Percentiles rank a stretch among this genome's conserved stretches.
These are phyloP conservation scores for Sciaenops ocellatus DNA, from an alignment of 2,797 vertebrate species.

Conservation along the genomic window DNA sequence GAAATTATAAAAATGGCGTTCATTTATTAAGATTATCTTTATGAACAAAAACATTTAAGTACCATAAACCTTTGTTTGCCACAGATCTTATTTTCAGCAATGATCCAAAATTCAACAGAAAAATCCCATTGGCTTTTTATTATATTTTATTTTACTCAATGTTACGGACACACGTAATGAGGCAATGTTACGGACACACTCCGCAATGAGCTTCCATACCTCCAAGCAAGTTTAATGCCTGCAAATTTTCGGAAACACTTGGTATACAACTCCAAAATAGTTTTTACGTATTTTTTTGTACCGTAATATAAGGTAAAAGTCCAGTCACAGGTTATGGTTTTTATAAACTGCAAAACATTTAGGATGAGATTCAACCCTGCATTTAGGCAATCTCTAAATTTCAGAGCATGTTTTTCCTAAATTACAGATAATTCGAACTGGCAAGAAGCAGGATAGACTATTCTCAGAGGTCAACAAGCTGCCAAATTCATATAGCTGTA, in stretches of 20 bases:
- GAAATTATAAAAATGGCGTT: no score
- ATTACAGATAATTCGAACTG: not conserved
- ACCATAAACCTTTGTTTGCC: no score
- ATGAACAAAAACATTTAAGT: no score
- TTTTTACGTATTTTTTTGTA: not conserved
- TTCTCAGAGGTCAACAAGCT: conserved; percentile 14
- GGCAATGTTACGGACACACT: not conserved
- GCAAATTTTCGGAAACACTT: not conserved
- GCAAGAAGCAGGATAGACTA: conserved; percentile 20
- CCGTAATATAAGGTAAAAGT: not conserved
- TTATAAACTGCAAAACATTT: not conserved
- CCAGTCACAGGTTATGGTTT: not conserved
- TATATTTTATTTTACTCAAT: no score
- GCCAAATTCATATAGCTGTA: conserved; percentile 45
- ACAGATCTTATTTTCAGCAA: no score
- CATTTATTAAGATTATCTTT: no score
- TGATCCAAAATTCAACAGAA: no score
- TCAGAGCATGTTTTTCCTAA: not conserved
- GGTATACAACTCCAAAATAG: not conserved
- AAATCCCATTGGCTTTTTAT: no score
- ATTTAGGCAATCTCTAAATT: not conserved
- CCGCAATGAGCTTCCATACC: no score
- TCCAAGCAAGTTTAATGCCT: not conserved
- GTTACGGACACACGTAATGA: no score
- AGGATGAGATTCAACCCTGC: not conserved